Base-by-base conservation (phyloP, 2,888 invertebrate species). In the Chrysolina americana region DNA sequence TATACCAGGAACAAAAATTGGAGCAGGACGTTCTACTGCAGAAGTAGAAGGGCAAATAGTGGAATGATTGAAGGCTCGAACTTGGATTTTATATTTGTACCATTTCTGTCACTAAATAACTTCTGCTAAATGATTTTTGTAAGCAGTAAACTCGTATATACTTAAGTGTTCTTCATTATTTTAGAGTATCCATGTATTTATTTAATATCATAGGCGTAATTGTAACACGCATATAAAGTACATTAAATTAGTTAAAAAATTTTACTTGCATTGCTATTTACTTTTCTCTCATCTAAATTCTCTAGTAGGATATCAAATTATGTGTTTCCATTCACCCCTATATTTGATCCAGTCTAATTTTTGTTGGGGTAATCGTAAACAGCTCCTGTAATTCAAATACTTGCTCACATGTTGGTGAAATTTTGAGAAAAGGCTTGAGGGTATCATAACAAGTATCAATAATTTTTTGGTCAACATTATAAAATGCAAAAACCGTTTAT, bases 11-110 rank as follows among this genome's bases (percentile, higher is more conserved):
- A 70, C 70, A 36, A 68, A 64, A 56, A 21, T 68, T 56, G 74
- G 74, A 28, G 65, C 23, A 64, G 76, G 76, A 28, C 41, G 72
- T n/a, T 41, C 68, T 19, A 28, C 71, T 41, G 72, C 62, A 21
- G 63, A 78, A 21, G 70, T 71, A 36, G 77, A 76, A 72, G 59
- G 75, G 19, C 53, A 80, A 62, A 75, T 80, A 21, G 77, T 65
- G 5, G 68, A 81, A 66, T 82, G 80, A 76, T 80, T 41, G 64
- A 64, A 64, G 15, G 36, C 41, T 64, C 6, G 2, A 64, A 4
- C n/a, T 41, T 64, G 8, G 64, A 28, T 28, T 28, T 28, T 28
- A 28, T 2, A n/a, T 64, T 64, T 41, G 41, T 41, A 41, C 41
- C 41, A 15, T 41, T 36, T 64, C 41, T 13, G 41, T 17, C 41